phyloP scores from a whole-genome alignment of 2,797 vertebrate genomes.

The Trichosurus vulpecula region DNA sequence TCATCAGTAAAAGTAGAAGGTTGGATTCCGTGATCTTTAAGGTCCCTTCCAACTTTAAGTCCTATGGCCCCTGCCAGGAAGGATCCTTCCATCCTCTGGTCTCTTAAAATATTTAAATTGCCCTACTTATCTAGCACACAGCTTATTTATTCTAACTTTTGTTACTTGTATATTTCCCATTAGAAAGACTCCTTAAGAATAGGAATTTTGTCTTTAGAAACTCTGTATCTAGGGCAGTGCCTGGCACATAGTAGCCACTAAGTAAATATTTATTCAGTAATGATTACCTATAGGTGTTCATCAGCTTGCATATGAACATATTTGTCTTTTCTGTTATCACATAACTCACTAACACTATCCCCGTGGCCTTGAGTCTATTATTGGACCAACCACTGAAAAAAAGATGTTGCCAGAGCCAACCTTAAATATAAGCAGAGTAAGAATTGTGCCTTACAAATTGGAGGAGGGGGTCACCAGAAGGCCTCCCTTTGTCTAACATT shows the following conservation, averaged over 20 bases:
- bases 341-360: not conserved
- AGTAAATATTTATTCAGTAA: not conserved
- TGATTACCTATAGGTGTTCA: not conserved
- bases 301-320: not conserved
- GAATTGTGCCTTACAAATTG: not conserved
- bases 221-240: not conserved
- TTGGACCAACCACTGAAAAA: not conserved
- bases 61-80: not conserved
- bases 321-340: not conserved
- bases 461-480: not conserved
- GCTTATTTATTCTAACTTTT: not conserved
- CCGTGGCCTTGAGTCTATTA: not conserved
- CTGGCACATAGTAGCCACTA: not conserved
- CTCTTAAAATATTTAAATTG: not conserved
- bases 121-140: not conserved
- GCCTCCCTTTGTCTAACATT: not conserved
- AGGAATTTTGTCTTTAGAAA: not conserved
- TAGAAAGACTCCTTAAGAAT: not conserved
- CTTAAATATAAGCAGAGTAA: not conserved
- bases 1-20: not conserved
- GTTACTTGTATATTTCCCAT: not conserved
- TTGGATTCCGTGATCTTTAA: not conserved
- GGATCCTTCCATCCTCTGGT: not conserved
- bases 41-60: not conserved
- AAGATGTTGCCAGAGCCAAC: not conserved